These are phyloP conservation scores for Diplodus puntazzo DNA, from an alignment of 2,797 vertebrate species.

Conservation along the genomic window DNA sequence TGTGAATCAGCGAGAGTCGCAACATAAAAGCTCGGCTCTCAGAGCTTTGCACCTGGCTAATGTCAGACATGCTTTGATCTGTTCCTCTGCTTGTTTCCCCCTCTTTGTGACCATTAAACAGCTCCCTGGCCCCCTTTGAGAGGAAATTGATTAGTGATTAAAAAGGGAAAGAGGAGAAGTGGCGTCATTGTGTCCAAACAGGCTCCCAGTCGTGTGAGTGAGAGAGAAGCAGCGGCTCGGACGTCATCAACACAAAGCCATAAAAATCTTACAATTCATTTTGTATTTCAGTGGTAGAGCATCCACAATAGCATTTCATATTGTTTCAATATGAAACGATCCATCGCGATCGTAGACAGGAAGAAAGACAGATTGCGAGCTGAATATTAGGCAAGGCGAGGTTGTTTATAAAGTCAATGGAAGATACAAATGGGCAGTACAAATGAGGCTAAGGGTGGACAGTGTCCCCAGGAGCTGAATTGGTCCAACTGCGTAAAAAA, in stretches of 20 bases:
- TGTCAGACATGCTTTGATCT: slow-evolving; percentile 80
- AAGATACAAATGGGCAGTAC: background rate
- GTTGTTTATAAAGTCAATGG: background rate
- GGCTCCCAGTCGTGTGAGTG: slow-evolving; percentile 43
- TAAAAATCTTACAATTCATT: background rate
- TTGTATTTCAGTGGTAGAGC: background rate
- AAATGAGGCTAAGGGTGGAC: too few species aligned
- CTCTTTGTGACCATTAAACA: slow-evolving; percentile 77
- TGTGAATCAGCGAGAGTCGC: slow-evolving; percentile 56
- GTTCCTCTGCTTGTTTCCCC: slow-evolving; percentile 67
- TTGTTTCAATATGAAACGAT: too few species aligned
- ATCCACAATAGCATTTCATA: background rate
- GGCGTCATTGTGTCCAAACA: slow-evolving; percentile 59
- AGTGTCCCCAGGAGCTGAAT: too few species aligned
- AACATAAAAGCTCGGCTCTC: slow-evolving; percentile 72
- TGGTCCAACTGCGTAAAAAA: background rate
- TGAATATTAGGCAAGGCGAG: too few species aligned
- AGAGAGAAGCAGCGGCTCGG: slow-evolving; percentile 22
- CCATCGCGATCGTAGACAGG: too few species aligned
- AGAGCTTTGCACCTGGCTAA: slow-evolving; percentile 77
- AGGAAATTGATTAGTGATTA: slow-evolving; percentile 75
- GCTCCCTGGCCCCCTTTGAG: slow-evolving; percentile 66
- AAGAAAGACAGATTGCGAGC: too few species aligned
- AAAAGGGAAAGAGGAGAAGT: slow-evolving; percentile 62
- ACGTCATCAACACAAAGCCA: background rate